Evolutionary conservation across 2,113 vertebrate genomes (phyloP).

Genomic region (Poeciliopsis turrubarensis): DNA sequence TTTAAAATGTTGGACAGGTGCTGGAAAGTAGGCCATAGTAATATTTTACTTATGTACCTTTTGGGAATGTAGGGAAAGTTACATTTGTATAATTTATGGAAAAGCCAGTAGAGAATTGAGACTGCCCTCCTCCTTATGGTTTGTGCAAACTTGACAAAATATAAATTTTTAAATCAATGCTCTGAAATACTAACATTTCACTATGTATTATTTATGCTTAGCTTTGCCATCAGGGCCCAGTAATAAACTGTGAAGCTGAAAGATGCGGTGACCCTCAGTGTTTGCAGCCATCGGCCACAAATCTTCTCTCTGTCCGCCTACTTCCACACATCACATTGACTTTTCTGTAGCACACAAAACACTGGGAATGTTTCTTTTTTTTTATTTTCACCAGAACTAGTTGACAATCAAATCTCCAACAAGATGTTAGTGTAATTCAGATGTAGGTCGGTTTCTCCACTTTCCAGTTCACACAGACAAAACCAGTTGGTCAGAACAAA

Average conservation of each 20-base stretch:
- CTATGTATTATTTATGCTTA: constrained; percentile 13
- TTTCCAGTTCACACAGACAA: background rate
- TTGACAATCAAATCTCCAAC: background rate
- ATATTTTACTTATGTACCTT: background rate
- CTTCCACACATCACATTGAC: constrained; percentile 13
- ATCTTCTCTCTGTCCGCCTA: constrained; percentile 10
- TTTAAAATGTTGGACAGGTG: constrained; percentile 32
- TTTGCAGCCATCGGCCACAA: constrained; percentile 10
- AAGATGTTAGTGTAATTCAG: background rate
- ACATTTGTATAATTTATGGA: constrained; percentile 4
- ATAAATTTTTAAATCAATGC: constrained; percentile 16
- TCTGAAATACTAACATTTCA: constrained; percentile 4
- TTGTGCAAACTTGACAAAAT: constrained; percentile 12
- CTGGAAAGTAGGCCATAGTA: constrained; percentile 15
- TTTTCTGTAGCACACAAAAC: constrained; percentile 16
- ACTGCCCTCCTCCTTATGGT: background rate
- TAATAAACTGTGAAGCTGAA: constrained; percentile 36
- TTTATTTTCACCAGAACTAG: constrained; percentile 13
- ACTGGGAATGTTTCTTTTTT: background rate
- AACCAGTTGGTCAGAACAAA: background rate
- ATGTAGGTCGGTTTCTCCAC: background rate
- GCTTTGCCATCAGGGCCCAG: constrained; percentile 16
- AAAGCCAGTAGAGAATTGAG: constrained; percentile 24
- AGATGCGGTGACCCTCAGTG: constrained; percentile 24
- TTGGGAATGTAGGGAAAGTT: background rate